Evolutionary conservation across 2,113 vertebrate genomes (phyloP).

Genomic region (Chitala chitala): DNA sequence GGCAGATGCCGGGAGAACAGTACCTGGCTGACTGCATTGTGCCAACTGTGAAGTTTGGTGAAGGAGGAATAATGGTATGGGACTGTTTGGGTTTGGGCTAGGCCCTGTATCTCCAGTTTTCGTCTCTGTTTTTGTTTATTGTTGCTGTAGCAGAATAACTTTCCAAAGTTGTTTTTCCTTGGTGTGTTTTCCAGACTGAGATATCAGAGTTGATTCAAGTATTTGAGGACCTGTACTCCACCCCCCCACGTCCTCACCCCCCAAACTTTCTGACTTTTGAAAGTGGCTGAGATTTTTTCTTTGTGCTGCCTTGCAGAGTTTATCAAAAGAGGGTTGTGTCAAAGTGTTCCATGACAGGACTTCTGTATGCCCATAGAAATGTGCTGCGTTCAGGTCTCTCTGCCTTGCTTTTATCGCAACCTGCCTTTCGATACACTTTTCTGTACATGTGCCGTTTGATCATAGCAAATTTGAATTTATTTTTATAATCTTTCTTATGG

Average conservation of each 20-base stretch:
- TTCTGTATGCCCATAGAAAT: neutral
- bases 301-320: too few species aligned
- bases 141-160: neutral
- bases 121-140: neutral
- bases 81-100: too few species aligned
- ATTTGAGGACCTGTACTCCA: neutral
- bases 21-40: too few species aligned
- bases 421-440: neutral
- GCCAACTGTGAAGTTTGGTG: too few species aligned
- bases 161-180: neutral
- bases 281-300: neutral
- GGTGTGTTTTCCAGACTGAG: neutral
- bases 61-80: too few species aligned
- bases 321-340: neutral
- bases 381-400: neutral
- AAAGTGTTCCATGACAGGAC: neutral
- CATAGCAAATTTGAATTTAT: slow-evolving; percentile 1
- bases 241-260: too few species aligned
- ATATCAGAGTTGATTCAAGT: neutral
- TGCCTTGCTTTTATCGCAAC: neutral
- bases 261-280: neutral
- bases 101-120: neutral
- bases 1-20: too few species aligned
- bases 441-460: neutral
- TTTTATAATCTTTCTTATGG: slow-evolving; percentile 32